phyloP scores from a whole-genome alignment of 2,113 vertebrate genomes.

The Dermatemys mawii region DNA sequence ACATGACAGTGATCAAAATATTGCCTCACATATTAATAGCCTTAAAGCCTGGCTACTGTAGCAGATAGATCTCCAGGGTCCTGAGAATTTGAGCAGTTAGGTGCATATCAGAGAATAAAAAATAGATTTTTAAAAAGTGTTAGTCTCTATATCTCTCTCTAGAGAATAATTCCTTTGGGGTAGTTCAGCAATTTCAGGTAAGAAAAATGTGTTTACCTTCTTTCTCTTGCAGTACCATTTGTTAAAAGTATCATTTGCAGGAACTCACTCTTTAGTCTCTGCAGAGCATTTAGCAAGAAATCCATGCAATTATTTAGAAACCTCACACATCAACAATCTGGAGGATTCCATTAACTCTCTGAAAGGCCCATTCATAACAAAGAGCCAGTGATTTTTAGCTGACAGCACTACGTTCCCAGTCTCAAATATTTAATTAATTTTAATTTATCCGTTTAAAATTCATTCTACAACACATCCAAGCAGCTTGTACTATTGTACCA shows the following conservation, averaged over 20 bases:
- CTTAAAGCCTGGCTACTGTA: not conserved
- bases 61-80: not conserved
- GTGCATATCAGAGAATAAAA: not conserved
- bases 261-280: not conserved
- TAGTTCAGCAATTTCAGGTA: slow-evolving; percentile 51
- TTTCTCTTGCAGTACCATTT: not conserved
- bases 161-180: not conserved
- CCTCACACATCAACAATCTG: slow-evolving; percentile 16
- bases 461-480: slow-evolving; percentile 39
- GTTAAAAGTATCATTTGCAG: not conserved
- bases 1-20: not conserved
- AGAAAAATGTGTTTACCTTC: slow-evolving; percentile 19
- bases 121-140: not conserved
- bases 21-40: not conserved
- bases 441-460: slow-evolving; percentile 61
- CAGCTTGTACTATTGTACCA: slow-evolving; percentile 3
- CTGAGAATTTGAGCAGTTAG: not conserved
- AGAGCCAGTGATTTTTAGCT: slow-evolving; percentile 36
- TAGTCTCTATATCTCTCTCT: not conserved
- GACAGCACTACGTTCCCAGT: slow-evolving; percentile 18
- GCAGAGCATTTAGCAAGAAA: not conserved
- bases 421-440: slow-evolving; percentile 66
- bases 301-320: not conserved
- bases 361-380: not conserved
- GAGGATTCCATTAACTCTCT: slow-evolving; percentile 31